Base-by-base conservation (phyloP, 2,888 invertebrate genomes). In the Hirtodrosophila confusa region DNA sequence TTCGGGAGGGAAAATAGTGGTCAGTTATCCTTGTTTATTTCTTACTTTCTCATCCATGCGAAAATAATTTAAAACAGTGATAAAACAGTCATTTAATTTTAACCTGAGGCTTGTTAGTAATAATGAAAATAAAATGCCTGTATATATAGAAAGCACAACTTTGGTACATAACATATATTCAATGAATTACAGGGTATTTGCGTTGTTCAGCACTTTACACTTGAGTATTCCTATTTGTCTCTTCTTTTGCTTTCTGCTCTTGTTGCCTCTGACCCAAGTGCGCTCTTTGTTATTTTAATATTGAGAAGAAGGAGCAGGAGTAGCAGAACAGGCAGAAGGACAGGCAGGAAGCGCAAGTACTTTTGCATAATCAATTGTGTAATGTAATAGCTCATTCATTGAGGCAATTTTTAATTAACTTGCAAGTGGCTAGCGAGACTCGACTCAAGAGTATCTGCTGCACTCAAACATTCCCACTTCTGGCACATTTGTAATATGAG, bases 351-450 rank as follows among this genome's bases (percentile, higher is more conserved):
- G 47, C 50, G 68, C 56, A 63, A 69, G 56, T 73, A 67, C 58
- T 73, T 73, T 67, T 54, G 58, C 60, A 71, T 78, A 75, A 77
- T 77, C 77, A 77, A 77, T 77, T 78, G 75, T 75, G 75, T 71
- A 75, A 77, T 71, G 65, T 62, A 71, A 77, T 71, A 77, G 68
- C 68, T 71, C 68, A 77, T 77, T 75, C 64, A 71, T 68, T 69
- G 57, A 57, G 56, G 60, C 65, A 49, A 66, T 72, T 78, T 78
- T 78, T 75, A 78, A 78, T 78, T 78, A 78, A 78, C 75, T 72
- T 33, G 45, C 62, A 63, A 67, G 64, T 66, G 31, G 35, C 39
- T 29, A 43, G 33, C 33, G 11, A 27, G 27, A 31, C 44, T 45
- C 37, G 1, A 36, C 27, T 7, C 1, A 47, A 58, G 51, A 53